phyloP scores from a whole-genome alignment of 1,140 invertebrate genomes.

The Eueides isabella region DNA sequence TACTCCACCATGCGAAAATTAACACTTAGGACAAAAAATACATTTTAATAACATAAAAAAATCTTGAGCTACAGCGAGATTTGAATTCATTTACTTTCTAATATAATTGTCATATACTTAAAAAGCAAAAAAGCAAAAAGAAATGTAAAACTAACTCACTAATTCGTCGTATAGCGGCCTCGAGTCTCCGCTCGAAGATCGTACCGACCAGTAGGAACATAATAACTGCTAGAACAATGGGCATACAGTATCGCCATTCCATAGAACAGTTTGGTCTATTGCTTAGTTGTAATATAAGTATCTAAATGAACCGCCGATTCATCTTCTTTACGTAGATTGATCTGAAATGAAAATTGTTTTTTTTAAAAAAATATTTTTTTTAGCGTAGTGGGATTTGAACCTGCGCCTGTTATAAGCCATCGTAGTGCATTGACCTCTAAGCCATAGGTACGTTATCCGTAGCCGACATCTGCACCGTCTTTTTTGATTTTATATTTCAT shows the following conservation, averaged over 20 bases:
- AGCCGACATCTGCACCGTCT: no score
- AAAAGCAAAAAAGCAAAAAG: not conserved
- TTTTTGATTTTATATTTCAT: no score
- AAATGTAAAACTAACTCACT: constrained; percentile 49
- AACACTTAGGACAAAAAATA: no score
- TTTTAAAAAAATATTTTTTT: no score
- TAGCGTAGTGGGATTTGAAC: no score
- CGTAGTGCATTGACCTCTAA: no score
- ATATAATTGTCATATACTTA: not conserved
- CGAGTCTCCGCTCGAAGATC: constrained; percentile 55
- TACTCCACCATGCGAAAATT: no score
- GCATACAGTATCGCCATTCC: constrained; percentile 60
- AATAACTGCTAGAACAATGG: constrained; percentile 55
- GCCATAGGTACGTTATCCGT: no score
- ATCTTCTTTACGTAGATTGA: not conserved
- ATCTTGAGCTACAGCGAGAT: no score
- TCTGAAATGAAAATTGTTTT: not conserved
- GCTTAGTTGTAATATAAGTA: not conserved
- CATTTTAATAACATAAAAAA: no score
- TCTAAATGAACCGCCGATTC: not conserved
- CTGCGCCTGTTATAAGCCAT: no score
- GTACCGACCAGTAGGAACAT: constrained; percentile 65
- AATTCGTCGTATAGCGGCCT: constrained; percentile 45
- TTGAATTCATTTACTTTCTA: no score
- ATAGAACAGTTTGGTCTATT: constrained; percentile 34